These are phyloP conservation scores for Andrena trimmerana DNA, from an alignment of 2,888 invertebrate species.

Conservation along the genomic window DNA sequence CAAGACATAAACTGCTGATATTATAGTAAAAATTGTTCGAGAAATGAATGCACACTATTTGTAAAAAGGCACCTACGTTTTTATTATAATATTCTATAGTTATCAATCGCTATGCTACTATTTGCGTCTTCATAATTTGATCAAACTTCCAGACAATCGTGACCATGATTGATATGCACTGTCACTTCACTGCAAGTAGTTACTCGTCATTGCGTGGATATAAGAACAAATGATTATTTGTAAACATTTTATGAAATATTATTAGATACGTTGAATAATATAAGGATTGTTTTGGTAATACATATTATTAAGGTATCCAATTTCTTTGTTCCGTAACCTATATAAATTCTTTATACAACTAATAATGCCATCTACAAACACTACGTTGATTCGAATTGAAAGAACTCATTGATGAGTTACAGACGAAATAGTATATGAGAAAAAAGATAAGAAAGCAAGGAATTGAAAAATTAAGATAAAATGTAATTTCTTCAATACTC, in stretches of 20 bases:
- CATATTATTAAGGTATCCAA: conserved; percentile 15
- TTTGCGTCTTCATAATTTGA: conserved; percentile 28
- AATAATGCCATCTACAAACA: conserved; percentile 47
- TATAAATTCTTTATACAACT: conserved; percentile 22
- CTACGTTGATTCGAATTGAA: not conserved
- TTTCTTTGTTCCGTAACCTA: conserved; percentile 47
- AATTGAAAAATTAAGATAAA: too few species aligned
- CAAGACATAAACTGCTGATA: not conserved
- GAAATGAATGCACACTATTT: conserved; percentile 1
- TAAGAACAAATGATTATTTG: conserved; percentile 17
- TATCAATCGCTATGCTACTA: conserved; percentile 30
- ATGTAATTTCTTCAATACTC: too few species aligned
- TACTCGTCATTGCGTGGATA: not conserved
- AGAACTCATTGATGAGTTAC: not conserved
- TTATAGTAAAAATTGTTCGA: not conserved
- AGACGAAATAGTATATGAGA: not conserved
- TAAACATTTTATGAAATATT: conserved; percentile 21
- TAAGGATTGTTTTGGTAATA: not conserved
- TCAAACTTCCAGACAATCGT: conserved; percentile 11
- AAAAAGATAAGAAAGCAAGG: not conserved
- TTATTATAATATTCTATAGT: conserved; percentile 26
- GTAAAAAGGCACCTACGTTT: conserved; percentile 55
- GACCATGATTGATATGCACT: conserved; percentile 45
- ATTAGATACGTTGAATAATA: conserved; percentile 17
- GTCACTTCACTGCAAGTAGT: conserved; percentile 16